Conservation (phyloP, 92 coral and sea anemone species). For the Paramuricea clavata region DNA sequence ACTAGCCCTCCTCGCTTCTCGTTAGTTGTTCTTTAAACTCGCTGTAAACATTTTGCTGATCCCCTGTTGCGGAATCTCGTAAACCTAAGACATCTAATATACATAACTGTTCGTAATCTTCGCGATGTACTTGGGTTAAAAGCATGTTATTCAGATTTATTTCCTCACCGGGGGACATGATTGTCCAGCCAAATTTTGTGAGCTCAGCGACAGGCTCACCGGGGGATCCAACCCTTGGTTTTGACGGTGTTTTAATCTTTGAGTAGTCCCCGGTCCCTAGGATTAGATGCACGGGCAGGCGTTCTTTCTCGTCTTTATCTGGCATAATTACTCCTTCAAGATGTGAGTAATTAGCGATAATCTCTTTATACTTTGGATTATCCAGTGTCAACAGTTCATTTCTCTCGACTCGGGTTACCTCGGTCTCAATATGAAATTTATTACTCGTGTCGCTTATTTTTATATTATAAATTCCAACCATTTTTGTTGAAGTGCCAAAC, state of each 20-base stretch:
- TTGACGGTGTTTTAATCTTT: conserved; percentile 24
- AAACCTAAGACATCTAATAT: conserved; percentile 43
- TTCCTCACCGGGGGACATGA: conserved; percentile 39
- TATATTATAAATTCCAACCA: conserved; percentile 33
- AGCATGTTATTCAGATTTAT: not conserved
- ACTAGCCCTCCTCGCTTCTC: not conserved
- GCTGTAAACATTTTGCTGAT: not conserved
- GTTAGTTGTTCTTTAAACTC: conserved; percentile 8
- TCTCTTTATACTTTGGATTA: conserved; percentile 44
- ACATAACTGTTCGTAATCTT: conserved; percentile 46
- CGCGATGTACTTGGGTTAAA: conserved; percentile 44
- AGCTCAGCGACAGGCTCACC: no score
- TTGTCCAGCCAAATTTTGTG: no score
- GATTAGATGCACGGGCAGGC: conserved; percentile 45
- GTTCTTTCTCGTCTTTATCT: conserved; percentile 26
- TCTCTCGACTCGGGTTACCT: conserved; percentile 51
- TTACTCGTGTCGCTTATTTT: not conserved
- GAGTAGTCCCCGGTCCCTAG: conserved; percentile 49
- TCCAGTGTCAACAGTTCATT: conserved; percentile 38
- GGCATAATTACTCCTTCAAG: conserved; percentile 5
- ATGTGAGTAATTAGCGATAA: conserved; percentile 22
- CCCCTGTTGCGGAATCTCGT: no score
- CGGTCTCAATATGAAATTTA: conserved; percentile 36
- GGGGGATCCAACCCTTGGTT: conserved; percentile 15
- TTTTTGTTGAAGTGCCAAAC: conserved; percentile 49